Evolutionary conservation across 2,797 vertebrate genomes (phyloP).

Genomic region (Gila robusta): DNA sequence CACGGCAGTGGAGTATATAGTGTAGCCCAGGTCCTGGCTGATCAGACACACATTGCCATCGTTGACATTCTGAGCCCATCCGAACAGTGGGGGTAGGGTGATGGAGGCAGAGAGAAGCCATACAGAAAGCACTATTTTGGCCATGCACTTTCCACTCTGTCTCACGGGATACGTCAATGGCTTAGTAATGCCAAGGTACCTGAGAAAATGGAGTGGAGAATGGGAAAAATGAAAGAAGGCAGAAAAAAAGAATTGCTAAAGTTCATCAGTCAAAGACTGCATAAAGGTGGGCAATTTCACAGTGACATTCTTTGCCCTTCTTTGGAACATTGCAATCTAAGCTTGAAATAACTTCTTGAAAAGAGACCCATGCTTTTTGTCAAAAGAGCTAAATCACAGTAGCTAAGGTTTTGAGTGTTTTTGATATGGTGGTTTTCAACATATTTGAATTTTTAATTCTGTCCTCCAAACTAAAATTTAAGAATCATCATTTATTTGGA

Average conservation of each 20-base stretch:
- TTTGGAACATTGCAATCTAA: background rate
- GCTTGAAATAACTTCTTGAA: background rate
- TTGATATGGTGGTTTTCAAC: background rate
- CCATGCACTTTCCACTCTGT: conserved; percentile 94
- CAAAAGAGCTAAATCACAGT: background rate
- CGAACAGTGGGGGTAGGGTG: conserved; percentile 92
- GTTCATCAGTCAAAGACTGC: conserved; percentile 7
- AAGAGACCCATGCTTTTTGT: background rate
- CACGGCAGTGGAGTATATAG: conserved; percentile 94
- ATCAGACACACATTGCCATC: conserved; percentile 93
- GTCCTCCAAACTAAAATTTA: background rate
- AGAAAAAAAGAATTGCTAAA: background rate
- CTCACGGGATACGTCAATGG: conserved; percentile 93
- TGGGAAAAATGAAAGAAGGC: background rate
- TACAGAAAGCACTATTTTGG: conserved; percentile 92
- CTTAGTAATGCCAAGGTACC: conserved; percentile 94
- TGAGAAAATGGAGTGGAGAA: conserved; percentile 16
- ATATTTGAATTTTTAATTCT: background rate
- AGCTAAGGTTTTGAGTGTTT: background rate
- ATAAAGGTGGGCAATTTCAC: conserved; percentile 1
- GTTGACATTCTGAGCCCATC: conserved; percentile 95
- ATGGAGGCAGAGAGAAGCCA: conserved; percentile 96
- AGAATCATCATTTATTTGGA: background rate
- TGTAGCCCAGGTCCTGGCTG: conserved; percentile 96
- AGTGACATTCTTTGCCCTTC: background rate